These are phyloP conservation scores for Meriones psammophilus DNA, from an alignment of 2,797 vertebrate genomes.

Conservation along the genomic window DNA sequence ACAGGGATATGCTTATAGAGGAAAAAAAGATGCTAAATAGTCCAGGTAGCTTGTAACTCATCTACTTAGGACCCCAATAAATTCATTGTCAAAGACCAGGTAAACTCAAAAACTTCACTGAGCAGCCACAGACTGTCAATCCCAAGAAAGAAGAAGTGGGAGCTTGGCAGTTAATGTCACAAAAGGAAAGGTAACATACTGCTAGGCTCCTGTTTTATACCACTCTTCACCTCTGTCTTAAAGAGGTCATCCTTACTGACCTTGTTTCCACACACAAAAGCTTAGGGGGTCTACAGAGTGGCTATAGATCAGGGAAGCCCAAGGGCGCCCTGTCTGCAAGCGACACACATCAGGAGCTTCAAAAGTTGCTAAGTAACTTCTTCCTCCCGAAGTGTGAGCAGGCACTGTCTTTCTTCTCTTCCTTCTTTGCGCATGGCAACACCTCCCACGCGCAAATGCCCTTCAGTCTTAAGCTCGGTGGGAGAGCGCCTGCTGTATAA, in stretches of 20 bases:
- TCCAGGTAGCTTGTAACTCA: background rate
- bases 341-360: background rate
- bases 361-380: background rate
- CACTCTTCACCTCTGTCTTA: background rate
- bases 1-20: background rate
- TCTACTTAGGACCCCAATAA: background rate
- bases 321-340: background rate
- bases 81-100: background rate
- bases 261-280: background rate
- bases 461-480: background rate
- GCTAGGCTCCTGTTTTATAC: background rate
- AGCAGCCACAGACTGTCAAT: background rate
- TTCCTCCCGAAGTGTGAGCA: background rate
- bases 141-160: background rate
- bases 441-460: background rate
- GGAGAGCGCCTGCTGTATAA: background rate
- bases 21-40: background rate
- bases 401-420: background rate
- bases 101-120: background rate
- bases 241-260: background rate
- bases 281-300: background rate
- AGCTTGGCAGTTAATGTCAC: rapidly evolving
- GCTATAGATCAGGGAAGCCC: background rate
- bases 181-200: background rate
- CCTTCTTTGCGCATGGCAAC: background rate